Evolutionary conservation across 2,113 vertebrate species (phyloP).

Genomic region (Meles meles): DNA sequence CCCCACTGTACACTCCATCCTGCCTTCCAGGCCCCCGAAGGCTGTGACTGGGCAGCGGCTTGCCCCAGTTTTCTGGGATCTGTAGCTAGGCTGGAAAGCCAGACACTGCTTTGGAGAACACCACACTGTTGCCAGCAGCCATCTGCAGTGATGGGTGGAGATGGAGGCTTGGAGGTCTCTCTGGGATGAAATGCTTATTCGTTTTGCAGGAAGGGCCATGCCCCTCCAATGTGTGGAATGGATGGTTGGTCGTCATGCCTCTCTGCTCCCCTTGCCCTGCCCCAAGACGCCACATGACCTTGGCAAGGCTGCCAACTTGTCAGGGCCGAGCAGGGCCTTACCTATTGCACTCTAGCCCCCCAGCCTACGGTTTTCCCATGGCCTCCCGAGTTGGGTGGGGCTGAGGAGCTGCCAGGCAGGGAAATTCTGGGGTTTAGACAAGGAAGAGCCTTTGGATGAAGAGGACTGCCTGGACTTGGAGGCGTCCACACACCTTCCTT

Average conservation of each 20-base stretch:
- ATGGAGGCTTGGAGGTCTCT: rapidly evolving
- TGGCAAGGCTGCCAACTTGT: background rate
- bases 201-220: background rate
- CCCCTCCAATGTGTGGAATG: too few relatives aligned
- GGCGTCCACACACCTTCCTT: background rate
- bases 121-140: rapidly evolving
- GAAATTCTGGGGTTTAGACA: background rate
- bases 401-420: background rate
- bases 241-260: rapidly evolving
- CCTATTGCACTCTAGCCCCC: background rate
- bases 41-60: background rate
- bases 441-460: background rate
- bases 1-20: rapidly evolving
- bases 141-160: background rate
- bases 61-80: background rate
- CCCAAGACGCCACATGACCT: background rate
- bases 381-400: background rate
- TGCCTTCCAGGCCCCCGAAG: rapidly evolving
- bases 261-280: too few relatives aligned
- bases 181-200: rapidly evolving
- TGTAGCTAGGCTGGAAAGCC: rapidly evolving
- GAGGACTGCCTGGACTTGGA: rapidly evolving
- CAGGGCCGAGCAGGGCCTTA: background rate
- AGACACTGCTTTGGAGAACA: background rate
- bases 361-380: rapidly evolving